Evolutionary conservation across 2,888 invertebrate species (phyloP), one percentile per base, ranked within the genome.

Genomic region (Drosophila demipolita): DNA sequence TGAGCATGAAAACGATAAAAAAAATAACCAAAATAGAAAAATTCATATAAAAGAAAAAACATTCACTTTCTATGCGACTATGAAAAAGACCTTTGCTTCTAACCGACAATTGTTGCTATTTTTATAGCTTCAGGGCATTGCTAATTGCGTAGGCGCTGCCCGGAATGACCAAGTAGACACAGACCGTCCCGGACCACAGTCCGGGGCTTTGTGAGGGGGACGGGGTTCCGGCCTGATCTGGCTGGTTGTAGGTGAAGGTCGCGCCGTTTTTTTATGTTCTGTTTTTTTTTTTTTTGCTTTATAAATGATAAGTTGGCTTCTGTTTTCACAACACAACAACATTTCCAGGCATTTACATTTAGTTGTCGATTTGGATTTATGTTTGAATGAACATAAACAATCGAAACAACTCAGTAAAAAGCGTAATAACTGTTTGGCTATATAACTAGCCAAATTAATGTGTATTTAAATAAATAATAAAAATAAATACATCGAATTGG

Each of bases 61-160:
- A 82, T 74, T 83, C 74, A 87, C 84, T 85, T 89, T 85, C 87
- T 67, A 75, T 57, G 38, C 53, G 54, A 42, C 64, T 63, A 38
- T 45, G 58, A 58, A 61, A 58, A 61, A 64, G 71, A 80, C 66
- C 75, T 73, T 71, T 76, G 58, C 3, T 20, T 59, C 62, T 15
- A 66, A 52, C 62, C 42, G 58, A 61, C 76, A 80, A 69, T 74
- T 82, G 79, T 71, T 73, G 73, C 67, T 79, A 68, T 78, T 86
- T 80, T 75, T 74, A 78, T 70, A 66, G 71, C 75, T 66, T 61
- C 72, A 58, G 75, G 79, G 80, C 78, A 78, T 65, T 68, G 76
- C 79, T 89, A 84, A 86, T 87, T 87, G 85, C 88, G 89, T 86
- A 82, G 90, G 88, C 78, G 87, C 69, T 78, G 80, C 63, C 70